A percentile compares a stretch with the other conserved stretches of the same genome.
These are phyloP conservation scores for Isotomurus palustris DNA, from an alignment of 2,888 invertebrate species.

Conservation along the genomic window DNA sequence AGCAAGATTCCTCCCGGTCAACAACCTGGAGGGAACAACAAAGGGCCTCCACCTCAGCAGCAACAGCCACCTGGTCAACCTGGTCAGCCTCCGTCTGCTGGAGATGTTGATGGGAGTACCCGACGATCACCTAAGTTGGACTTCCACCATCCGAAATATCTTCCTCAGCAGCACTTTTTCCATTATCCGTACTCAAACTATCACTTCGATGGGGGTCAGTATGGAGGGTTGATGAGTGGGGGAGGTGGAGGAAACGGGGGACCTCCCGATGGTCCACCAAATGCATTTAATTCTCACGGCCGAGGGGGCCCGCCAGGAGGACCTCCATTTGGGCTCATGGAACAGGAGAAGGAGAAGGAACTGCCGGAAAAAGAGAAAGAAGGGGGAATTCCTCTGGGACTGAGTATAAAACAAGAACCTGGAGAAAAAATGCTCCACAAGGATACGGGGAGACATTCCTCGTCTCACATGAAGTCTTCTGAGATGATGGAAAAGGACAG, in stretches of 20 bases:
- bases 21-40: slow-evolving; percentile 4
- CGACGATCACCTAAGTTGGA: slow-evolving; percentile 45
- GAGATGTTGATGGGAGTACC: slow-evolving; percentile 11
- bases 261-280: background rate
- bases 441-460: slow-evolving; percentile 20
- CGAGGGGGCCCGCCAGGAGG: background rate
- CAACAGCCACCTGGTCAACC: slow-evolving; percentile 10
- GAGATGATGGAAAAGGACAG: slow-evolving; percentile 23
- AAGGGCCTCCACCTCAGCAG: slow-evolving; percentile 28
- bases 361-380: slow-evolving; percentile 28
- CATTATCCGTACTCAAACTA: slow-evolving; percentile 39
- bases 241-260: slow-evolving; percentile 15
- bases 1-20: background rate
- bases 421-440: slow-evolving; percentile 24
- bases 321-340: too few species aligned
- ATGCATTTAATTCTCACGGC: background rate
- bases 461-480: slow-evolving; percentile 13
- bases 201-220: slow-evolving; percentile 40
- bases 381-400: slow-evolving; percentile 9
- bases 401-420: slow-evolving; percentile 44
- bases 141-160: slow-evolving; percentile 40
- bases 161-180: slow-evolving; percentile 41
- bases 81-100: slow-evolving; percentile 12
- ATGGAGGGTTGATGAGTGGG: slow-evolving; percentile 37
- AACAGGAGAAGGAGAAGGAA: slow-evolving; percentile 7